Percentiles rank a stretch among this genome's conserved stretches.
Conservation (phyloP, 1,140 invertebrate genomes). For the Acromyrmex heyeri region DNA sequence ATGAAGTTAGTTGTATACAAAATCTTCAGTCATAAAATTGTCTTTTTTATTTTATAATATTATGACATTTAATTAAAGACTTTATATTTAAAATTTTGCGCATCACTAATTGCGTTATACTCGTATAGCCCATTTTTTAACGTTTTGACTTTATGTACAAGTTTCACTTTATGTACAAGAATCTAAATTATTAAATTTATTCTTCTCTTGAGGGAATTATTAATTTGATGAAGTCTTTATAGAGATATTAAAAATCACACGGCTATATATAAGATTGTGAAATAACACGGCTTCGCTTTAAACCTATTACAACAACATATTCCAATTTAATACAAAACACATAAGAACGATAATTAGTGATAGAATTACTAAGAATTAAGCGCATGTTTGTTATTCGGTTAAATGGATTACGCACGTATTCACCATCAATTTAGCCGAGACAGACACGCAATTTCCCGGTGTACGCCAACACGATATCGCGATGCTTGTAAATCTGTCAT, state of each 20-base stretch:
- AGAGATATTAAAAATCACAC: not conserved
- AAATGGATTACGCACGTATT: conserved; percentile 12
- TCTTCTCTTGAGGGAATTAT: not conserved
- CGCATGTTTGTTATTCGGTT: conserved; percentile 27
- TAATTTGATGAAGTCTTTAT: not conserved
- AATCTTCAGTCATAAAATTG: too few species aligned
- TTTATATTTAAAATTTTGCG: too few species aligned
- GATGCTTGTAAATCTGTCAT: conserved; percentile 57
- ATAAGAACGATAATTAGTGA: not conserved
- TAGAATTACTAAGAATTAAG: conserved; percentile 26
- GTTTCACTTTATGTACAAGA: too few species aligned
- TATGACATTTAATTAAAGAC: too few species aligned
- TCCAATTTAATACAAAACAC: conserved; percentile 14
- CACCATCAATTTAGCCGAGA: conserved; percentile 31
- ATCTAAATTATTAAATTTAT: too few species aligned
- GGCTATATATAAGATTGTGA: not conserved
- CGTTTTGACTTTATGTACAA: too few species aligned
- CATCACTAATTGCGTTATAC: too few species aligned
- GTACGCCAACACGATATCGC: conserved; percentile 45
- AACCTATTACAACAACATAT: not conserved
- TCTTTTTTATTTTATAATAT: too few species aligned
- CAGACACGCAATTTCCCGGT: conserved; percentile 37
- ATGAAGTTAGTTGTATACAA: too few species aligned
- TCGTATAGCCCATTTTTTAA: too few species aligned
- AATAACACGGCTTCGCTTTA: not conserved